These are phyloP conservation scores for Myocastor coypus DNA, from an alignment of 2,113 vertebrate genomes.

Conservation along the genomic window DNA sequence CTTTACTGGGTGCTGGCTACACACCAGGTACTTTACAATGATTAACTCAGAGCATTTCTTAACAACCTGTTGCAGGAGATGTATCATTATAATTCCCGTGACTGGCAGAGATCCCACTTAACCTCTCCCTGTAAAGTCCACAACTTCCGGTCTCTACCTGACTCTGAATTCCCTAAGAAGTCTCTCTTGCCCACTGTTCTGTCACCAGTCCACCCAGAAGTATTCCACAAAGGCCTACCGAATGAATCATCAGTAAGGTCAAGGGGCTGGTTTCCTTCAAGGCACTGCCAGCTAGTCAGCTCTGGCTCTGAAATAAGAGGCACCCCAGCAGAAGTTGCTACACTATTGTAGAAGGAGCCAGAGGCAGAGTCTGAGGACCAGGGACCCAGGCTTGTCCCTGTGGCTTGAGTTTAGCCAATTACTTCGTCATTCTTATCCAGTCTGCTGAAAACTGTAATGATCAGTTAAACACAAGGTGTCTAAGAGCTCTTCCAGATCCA, in stretches of 20 bases:
- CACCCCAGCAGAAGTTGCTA: not conserved
- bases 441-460: not conserved
- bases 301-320: not conserved
- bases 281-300: not conserved
- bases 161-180: not conserved
- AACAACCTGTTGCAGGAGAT: not conserved
- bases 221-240: not conserved
- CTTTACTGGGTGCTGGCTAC: not conserved
- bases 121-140: not conserved
- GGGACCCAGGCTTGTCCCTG: not conserved
- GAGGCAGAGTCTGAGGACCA: not conserved
- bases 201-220: not conserved
- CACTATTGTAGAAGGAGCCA: not conserved
- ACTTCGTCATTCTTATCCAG: not conserved
- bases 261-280: not conserved
- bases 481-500: not conserved
- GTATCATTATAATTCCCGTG: not conserved
- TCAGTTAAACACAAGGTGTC: not conserved
- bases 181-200: not conserved
- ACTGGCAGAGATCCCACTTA: not conserved
- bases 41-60: constrained; percentile 4
- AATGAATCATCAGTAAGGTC: not conserved
- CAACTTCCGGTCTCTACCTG: not conserved
- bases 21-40: not conserved
- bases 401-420: not conserved